phyloP scores from a whole-genome alignment of 2,113 vertebrate species.

The Malurus alboscapulatus region DNA sequence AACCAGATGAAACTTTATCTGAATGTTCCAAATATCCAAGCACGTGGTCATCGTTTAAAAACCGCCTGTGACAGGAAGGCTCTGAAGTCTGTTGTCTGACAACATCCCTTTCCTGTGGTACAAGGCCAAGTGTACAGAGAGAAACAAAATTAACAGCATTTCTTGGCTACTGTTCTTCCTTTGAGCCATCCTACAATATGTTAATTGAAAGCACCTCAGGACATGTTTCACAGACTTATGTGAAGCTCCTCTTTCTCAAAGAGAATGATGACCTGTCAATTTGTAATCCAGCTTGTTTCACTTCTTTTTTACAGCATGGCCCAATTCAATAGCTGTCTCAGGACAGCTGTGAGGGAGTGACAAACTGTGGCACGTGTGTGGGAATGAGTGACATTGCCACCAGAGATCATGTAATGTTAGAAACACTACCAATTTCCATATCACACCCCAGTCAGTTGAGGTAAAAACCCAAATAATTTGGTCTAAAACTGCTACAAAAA shows the following conservation, averaged over 20 bases:
- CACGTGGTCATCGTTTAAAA: background rate
- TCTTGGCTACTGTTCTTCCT: background rate
- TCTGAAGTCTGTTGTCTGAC: background rate
- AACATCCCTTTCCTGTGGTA: constrained; percentile 10
- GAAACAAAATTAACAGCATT: background rate
- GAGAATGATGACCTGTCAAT: background rate
- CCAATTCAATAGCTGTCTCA: background rate
- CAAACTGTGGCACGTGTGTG: fast-evolving
- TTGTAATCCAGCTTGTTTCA: background rate
- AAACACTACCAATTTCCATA: background rate
- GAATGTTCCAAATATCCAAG: background rate
- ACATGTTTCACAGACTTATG: background rate
- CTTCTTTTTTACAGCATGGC: fast-evolving
- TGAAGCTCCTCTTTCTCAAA: background rate
- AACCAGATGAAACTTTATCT: background rate
- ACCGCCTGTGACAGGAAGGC: background rate
- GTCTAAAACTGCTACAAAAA: background rate
- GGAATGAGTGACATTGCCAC: background rate
- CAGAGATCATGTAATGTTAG: background rate
- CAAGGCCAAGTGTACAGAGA: background rate
- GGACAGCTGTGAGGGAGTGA: background rate
- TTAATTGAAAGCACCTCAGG: background rate
- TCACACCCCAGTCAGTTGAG: background rate
- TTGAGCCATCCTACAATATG: background rate
- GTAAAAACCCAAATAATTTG: background rate